Percentiles rank a stretch among this genome's conserved stretches.
These are phyloP conservation scores for Phasia obesa DNA, from an alignment of 2,888 invertebrate species.

Conservation along the genomic window DNA sequence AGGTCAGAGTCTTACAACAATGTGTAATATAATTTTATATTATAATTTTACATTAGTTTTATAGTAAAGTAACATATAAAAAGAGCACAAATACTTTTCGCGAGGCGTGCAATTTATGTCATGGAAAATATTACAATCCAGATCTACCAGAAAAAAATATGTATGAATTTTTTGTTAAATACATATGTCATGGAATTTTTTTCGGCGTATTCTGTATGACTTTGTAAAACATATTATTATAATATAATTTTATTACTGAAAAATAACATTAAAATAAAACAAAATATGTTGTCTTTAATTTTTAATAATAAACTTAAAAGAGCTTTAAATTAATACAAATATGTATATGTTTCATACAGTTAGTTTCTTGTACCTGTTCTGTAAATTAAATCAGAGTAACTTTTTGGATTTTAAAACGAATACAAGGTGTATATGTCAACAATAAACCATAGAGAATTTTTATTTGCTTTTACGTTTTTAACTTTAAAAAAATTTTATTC, in stretches of 20 bases:
- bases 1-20: not conserved
- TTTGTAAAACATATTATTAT: conserved; percentile 13
- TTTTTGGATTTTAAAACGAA: too few relatives aligned
- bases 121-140: not conserved
- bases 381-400: too few relatives aligned
- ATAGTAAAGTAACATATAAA: too few relatives aligned
- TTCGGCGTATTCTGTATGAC: not conserved
- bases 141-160: not conserved
- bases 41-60: too few relatives aligned
- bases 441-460: too few relatives aligned
- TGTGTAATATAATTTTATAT: too few relatives aligned
- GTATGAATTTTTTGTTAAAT: not conserved
- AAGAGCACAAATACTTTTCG: too few relatives aligned
- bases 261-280: too few relatives aligned
- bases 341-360: not conserved
- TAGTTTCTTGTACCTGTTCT: too few relatives aligned
- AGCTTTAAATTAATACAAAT: conserved; percentile 3
- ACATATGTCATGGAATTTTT: not conserved
- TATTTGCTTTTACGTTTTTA: too few relatives aligned
- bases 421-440: too few relatives aligned
- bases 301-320: conserved; percentile 9
- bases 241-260: not conserved
- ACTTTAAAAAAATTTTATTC: too few relatives aligned
- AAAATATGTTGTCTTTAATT: not conserved
- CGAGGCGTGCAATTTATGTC: not conserved